These are phyloP conservation scores for Nysson spinosus DNA, from an alignment of 2,888 invertebrate genomes.

Conservation along the genomic window DNA sequence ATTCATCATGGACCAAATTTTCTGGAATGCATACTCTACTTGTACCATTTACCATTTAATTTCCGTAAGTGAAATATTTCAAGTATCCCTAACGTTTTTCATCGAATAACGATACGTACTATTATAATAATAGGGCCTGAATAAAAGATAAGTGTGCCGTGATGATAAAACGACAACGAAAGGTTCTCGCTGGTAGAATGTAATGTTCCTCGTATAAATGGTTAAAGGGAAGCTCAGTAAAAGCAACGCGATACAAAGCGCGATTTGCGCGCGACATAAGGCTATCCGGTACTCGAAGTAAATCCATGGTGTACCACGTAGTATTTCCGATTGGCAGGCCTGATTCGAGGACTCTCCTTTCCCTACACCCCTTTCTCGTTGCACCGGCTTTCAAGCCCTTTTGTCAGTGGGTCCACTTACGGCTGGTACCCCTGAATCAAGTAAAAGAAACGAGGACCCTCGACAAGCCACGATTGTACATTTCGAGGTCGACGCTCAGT, in stretches of 20 bases:
- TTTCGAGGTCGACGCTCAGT: constrained; percentile 39
- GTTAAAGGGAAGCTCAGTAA: too few relatives aligned
- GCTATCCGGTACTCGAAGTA: constrained; percentile 27
- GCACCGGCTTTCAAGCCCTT: constrained; percentile 35
- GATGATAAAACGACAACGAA: too few relatives aligned
- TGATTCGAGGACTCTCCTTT: constrained; percentile 45
- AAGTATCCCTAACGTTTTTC: too few relatives aligned
- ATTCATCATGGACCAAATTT: too few relatives aligned
- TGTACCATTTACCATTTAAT: too few relatives aligned
- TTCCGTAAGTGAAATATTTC: too few relatives aligned
- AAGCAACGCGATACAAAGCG: constrained; percentile 23
- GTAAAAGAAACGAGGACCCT: constrained; percentile 48
- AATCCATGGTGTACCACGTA: constrained; percentile 6
- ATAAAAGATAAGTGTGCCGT: too few relatives aligned
- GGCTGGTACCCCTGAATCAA: constrained; percentile 29
- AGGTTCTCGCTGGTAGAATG: too few relatives aligned
- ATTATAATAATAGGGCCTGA: too few relatives aligned
- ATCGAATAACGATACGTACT: too few relatives aligned
- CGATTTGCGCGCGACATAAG: constrained; percentile 34
- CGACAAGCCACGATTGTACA: constrained; percentile 54
- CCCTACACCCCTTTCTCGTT: constrained; percentile 29
- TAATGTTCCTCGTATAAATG: too few relatives aligned
- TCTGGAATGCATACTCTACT: too few relatives aligned
- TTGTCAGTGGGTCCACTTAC: constrained; percentile 33
- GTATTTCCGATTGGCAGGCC: constrained; percentile 44